Conservation (phyloP, 2,113 vertebrate species). For the Podiceps cristatus region DNA sequence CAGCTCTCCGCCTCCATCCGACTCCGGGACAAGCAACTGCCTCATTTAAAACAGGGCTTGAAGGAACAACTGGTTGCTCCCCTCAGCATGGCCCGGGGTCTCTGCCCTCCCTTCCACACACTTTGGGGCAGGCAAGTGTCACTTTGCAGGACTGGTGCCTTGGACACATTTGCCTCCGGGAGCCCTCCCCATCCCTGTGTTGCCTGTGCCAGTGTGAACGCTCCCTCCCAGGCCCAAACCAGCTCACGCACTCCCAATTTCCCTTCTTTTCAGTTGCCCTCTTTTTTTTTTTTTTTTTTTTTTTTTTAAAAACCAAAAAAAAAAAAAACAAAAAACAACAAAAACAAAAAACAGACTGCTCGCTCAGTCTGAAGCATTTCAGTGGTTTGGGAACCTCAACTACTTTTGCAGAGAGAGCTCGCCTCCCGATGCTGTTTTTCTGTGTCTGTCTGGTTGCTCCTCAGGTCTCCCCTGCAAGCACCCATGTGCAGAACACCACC, state of each 20-base stretch:
- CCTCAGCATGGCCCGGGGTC: neutral
- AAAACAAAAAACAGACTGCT: too few species aligned
- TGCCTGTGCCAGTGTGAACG: accelerated
- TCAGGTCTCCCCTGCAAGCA: neutral
- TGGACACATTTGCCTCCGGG: accelerated
- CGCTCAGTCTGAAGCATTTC: neutral
- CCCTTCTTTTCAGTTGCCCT: neutral
- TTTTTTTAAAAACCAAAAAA: neutral
- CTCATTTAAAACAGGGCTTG: accelerated
- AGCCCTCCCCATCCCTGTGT: neutral
- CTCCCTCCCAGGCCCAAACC: neutral
- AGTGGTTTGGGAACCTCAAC: neutral
- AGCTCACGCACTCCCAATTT: neutral
- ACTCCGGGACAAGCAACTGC: neutral
- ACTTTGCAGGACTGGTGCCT: neutral
- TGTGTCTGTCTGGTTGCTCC: accelerated
- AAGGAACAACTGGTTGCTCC: neutral
- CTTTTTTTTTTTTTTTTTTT: too few species aligned
- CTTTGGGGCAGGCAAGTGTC: neutral
- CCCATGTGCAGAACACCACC: neutral
- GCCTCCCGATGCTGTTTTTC: neutral
- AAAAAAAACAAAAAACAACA: too few species aligned
- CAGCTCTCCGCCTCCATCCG: neutral
- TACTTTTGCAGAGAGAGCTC: neutral
- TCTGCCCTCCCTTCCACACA: neutral